phyloP scores from a whole-genome alignment of 2,888 invertebrate genomes.

The Fragum sueziense region DNA sequence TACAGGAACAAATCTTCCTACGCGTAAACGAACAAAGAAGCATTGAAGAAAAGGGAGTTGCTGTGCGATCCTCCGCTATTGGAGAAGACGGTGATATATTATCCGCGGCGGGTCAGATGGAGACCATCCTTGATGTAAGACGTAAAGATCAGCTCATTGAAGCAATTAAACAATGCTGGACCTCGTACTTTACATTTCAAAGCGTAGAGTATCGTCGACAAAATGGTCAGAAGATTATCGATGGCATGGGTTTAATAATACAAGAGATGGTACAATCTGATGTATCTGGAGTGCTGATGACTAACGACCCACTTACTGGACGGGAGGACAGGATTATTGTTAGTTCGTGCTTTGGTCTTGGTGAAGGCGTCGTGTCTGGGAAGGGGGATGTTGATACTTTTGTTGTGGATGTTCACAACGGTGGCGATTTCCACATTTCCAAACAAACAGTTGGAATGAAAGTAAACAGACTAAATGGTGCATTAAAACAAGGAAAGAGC shows the following conservation, averaged over 20 bases:
- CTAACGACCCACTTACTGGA: slow-evolving; percentile 20
- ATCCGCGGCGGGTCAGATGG: slow-evolving; percentile 93
- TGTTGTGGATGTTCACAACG: neutral
- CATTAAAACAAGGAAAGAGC: too few species aligned
- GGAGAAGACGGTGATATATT: slow-evolving; percentile 91
- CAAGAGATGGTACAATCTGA: slow-evolving; percentile 35
- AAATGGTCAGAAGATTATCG: slow-evolving; percentile 19
- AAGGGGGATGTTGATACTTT: slow-evolving; percentile 14
- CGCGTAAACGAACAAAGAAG: neutral
- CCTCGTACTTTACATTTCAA: slow-evolving; percentile 89
- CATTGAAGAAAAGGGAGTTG: neutral
- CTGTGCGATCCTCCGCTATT: slow-evolving; percentile 24
- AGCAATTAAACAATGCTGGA: slow-evolving; percentile 90
- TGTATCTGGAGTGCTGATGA: slow-evolving; percentile 29
- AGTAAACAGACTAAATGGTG: neutral
- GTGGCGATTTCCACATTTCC: neutral
- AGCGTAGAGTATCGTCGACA: slow-evolving; percentile 91
- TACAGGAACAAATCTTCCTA: neutral
- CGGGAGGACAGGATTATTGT: slow-evolving; percentile 16
- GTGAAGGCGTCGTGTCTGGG: slow-evolving; percentile 28
- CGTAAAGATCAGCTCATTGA: slow-evolving; percentile 78
- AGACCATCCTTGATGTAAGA: slow-evolving; percentile 88
- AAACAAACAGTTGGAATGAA: neutral
- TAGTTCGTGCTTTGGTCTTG: slow-evolving; percentile 24
- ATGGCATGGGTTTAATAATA: slow-evolving; percentile 24